phyloP scores from a whole-genome alignment of 30 jellyfish, hydroid and myxozoan species.

The Aurelia aurita region DNA sequence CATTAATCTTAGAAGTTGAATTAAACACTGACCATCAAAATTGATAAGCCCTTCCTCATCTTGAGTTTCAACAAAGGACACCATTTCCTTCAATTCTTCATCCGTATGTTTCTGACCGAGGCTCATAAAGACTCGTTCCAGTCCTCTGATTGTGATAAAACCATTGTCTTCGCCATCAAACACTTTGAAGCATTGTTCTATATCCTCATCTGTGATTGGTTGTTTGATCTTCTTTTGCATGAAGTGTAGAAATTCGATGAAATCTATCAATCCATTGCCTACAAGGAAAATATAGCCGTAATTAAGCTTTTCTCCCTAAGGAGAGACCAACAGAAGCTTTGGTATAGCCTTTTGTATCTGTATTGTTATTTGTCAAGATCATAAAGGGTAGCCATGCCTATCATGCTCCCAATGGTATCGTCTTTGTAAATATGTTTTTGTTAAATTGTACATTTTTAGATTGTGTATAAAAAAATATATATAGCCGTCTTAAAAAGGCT shows the following conservation, averaged over 20 bases:
- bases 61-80: constrained; percentile 34
- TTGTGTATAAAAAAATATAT: no score
- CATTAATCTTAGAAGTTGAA: no score
- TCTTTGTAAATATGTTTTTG: no score
- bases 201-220: constrained; percentile 63
- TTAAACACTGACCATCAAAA: constrained; percentile 37
- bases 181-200: constrained; percentile 48
- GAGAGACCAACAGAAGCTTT: no score
- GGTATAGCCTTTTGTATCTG: no score
- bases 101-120: constrained; percentile 59
- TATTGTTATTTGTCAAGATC: no score
- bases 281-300: background rate
- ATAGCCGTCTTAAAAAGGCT: no score
- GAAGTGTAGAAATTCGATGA: constrained; percentile 66
- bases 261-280: constrained; percentile 71
- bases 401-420: no score
- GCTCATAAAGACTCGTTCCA: constrained; percentile 61
- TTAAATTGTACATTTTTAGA: no score
- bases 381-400: no score
- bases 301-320: background rate
- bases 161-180: constrained; percentile 60
- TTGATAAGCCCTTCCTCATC: constrained; percentile 65
- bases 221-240: constrained; percentile 60
- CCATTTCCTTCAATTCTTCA: constrained; percentile 66
- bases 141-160: constrained; percentile 63